These are phyloP conservation scores for Cassiopea xamachana DNA, from an alignment of 30 jellyfish, hydroid and myxozoan genomes.

Conservation along the genomic window DNA sequence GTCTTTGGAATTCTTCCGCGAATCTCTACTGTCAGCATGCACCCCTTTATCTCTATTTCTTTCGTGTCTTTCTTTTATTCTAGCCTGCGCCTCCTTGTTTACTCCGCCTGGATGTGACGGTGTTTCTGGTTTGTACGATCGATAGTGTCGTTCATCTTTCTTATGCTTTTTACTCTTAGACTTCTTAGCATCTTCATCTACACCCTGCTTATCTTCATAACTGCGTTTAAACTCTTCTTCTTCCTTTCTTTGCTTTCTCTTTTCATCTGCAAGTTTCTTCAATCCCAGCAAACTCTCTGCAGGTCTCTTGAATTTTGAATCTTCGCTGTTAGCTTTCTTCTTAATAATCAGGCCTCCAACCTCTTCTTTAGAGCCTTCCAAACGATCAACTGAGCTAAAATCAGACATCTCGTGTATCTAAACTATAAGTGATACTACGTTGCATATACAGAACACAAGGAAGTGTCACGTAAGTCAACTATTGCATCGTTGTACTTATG, in stretches of 20 bases:
- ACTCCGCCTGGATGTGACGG: conserved; percentile 99
- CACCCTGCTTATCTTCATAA: conserved; percentile 3
- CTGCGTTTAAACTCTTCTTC: conserved; percentile 22
- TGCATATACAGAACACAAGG: background rate
- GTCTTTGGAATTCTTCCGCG: conserved; percentile 18
- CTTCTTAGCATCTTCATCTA: conserved; percentile 8
- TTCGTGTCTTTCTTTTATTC: conserved; percentile 75
- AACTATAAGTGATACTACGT: background rate
- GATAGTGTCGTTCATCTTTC: conserved; percentile 56
- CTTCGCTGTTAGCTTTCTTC: conserved; percentile 55
- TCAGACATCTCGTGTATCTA: conserved; percentile 13
- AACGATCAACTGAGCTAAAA: conserved; percentile 81
- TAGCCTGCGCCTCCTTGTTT: conserved; percentile 72
- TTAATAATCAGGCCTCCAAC: conserved; percentile 83
- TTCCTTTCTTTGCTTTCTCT: conserved; percentile 62
- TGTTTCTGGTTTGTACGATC: conserved; percentile 93
- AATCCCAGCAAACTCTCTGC: conserved; percentile 84
- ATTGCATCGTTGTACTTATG: too few relatives aligned
- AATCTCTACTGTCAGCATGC: conserved; percentile 67
- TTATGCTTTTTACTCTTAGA: background rate
- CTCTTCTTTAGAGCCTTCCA: conserved; percentile 83
- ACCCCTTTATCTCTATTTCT: conserved; percentile 81
- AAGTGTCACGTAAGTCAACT: too few relatives aligned
- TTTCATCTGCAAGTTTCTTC: conserved; percentile 88
- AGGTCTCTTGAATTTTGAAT: conserved; percentile 74